A percentile compares a stretch with the other conserved stretches of the same genome.
Evolutionary conservation across 2,888 invertebrate species (phyloP).

Genomic region (Volucella inanis): DNA sequence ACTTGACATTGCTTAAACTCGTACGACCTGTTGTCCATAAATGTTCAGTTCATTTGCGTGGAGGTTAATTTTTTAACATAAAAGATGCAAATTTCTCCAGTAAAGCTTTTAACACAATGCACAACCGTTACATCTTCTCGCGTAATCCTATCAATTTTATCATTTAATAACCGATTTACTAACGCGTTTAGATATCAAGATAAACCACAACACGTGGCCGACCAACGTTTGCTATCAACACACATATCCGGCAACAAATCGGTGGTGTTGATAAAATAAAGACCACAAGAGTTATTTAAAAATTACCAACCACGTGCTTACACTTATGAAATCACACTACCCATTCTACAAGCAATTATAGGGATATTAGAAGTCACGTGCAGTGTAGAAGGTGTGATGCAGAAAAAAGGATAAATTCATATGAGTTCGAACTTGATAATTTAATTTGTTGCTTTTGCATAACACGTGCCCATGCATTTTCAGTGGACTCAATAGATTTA

Average conservation of each 20-base stretch:
- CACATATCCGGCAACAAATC: constrained; percentile 42
- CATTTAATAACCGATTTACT: constrained; percentile 62
- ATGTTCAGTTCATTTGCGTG: background rate
- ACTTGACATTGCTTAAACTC: constrained; percentile 60
- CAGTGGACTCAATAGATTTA: background rate
- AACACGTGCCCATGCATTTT: constrained; percentile 48
- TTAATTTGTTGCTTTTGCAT: constrained; percentile 20
- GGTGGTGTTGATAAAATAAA: constrained; percentile 46
- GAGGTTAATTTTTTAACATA: background rate
- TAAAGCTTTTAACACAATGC: background rate
- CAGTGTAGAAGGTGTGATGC: constrained; percentile 35
- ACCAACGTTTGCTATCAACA: constrained; percentile 52
- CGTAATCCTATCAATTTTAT: constrained; percentile 28
- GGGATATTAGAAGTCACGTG: constrained; percentile 61
- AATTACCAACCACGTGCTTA: constrained; percentile 63
- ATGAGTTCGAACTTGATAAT: constrained; percentile 17
- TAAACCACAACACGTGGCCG: constrained; percentile 62
- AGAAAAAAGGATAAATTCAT: background rate
- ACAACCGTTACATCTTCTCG: too few species aligned
- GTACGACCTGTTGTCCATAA: constrained; percentile 69
- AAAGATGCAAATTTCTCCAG: background rate
- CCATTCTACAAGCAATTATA: constrained; percentile 55
- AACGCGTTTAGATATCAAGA: constrained; percentile 25
- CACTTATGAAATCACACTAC: constrained; percentile 43
- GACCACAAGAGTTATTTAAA: constrained; percentile 46